Base-by-base conservation (phyloP, 2,888 invertebrate species). In the Drosophila leonis region DNA sequence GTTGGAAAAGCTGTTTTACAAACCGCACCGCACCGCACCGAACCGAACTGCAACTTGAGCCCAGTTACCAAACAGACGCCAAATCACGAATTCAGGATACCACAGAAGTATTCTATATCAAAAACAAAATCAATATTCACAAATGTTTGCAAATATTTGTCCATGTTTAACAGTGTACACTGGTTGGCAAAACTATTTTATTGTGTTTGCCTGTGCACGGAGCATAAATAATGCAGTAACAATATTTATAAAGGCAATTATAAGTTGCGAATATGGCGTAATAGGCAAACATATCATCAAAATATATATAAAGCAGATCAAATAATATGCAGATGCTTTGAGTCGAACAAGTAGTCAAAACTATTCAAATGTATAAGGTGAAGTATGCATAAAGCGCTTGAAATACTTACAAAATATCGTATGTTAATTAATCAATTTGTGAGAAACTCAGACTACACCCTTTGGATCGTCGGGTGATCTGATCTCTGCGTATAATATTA, bases 191-290 rank as follows among this genome's bases (percentile, higher is more conserved):
- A 31, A 15, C 51, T 56, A 52, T 52, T 48, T 24, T 20, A 18
- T 27, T 77, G 52, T 77, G 52, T 77, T 72, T 72, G 59, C 29
- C 20, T 54, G 48, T 55, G 61, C 57, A 52, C 39, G 15, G 6
- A 1, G 51, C 55, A 56, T 60, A 46, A 56, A 63, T 75, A 59
- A 72, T 72, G 46, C 44, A 51, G 31, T 33, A 29, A 46, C 37
- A 35, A 61, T 72, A 61, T 56, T 67, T 46, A 67, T 41, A 46
- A 33, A 44, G 24, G 39, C 51, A 66, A 61, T 72, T 61, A 55
- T 60, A n/a, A 15, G 44, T 29, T 31, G 10, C 33, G 33, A 56
- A 42, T 55, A 20, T 31, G 13, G 10, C 20, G 20, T 20, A 31
- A 56, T 46, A 9, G 18, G 20, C 51, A 51, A 59, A 39, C 37